A percentile compares a stretch with the other conserved stretches of the same genome.
Evolutionary conservation across 1,140 invertebrate species (phyloP).

Genomic region (Oedothorax gibbosus): DNA sequence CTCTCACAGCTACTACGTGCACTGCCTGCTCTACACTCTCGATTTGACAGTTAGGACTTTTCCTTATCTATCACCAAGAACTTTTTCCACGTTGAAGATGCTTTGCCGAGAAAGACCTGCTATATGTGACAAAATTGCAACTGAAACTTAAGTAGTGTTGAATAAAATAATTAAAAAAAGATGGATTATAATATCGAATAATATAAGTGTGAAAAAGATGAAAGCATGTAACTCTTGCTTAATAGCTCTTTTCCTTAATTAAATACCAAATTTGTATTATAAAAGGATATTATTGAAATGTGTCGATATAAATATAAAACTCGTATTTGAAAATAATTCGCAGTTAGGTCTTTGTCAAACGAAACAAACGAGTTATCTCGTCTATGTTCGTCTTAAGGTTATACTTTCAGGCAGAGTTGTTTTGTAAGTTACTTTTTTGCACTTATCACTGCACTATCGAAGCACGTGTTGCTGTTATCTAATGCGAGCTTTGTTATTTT

Average conservation of each 20-base stretch:
- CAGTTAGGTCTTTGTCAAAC: too few species aligned
- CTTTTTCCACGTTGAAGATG: conserved; percentile 12
- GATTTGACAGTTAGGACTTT: conserved; percentile 14
- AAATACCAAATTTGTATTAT: too few species aligned
- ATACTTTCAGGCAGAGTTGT: neutral
- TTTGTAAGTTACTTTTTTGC: conserved; percentile 5
- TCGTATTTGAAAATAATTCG: too few species aligned
- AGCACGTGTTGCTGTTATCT: conserved; percentile 27
- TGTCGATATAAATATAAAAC: too few species aligned
- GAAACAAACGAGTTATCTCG: too few species aligned
- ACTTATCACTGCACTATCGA: conserved; percentile 1
- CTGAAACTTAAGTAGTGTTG: neutral
- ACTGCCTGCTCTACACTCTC: conserved; percentile 13
- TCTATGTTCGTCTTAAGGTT: neutral
- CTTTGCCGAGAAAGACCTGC: neutral
- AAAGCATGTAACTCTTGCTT: too few species aligned
- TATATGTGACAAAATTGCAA: neutral
- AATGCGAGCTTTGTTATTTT: conserved; percentile 7
- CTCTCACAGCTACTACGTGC: neutral
- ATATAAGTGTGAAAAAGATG: too few species aligned
- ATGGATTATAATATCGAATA: too few species aligned
- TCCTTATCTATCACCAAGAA: conserved; percentile 11
- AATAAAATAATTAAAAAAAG: too few species aligned
- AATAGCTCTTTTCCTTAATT: too few species aligned
- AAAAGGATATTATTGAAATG: too few species aligned